Conservation (phyloP, 2,888 invertebrate species). For the Drosophila flavopinicola region DNA sequence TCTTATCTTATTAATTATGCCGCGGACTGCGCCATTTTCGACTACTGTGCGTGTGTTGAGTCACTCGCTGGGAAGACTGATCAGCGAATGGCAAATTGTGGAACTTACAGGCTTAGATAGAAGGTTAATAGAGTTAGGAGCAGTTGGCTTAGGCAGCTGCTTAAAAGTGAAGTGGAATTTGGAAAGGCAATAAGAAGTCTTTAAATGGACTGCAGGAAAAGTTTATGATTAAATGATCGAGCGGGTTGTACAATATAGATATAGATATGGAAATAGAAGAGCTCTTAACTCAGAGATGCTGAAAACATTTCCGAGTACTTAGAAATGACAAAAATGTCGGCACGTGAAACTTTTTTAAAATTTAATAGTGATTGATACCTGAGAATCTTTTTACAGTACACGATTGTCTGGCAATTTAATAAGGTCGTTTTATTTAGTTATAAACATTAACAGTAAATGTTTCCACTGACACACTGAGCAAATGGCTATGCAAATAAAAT, state of each 20-base stretch:
- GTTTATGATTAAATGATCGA: too few relatives aligned
- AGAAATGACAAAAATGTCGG: too few relatives aligned
- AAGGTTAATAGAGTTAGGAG: not conserved
- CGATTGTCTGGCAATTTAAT: too few relatives aligned
- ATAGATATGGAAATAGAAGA: too few relatives aligned
- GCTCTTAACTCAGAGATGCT: too few relatives aligned
- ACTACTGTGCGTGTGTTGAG: constrained; percentile 63
- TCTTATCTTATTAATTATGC: constrained; percentile 74
- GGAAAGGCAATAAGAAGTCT: not conserved
- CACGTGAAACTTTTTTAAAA: too few relatives aligned
- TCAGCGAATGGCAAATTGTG: not conserved
- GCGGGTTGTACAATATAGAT: too few relatives aligned
- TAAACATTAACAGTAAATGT: constrained; percentile 2
- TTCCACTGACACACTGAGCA: not conserved
- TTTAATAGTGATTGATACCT: too few relatives aligned
- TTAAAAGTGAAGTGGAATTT: not conserved
- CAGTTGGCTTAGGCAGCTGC: not conserved
- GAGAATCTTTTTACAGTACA: too few relatives aligned
- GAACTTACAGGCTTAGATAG: not conserved
- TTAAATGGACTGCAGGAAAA: too few relatives aligned
- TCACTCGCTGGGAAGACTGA: constrained; percentile 1
- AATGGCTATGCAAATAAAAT: not conserved
- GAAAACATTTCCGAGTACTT: too few relatives aligned
- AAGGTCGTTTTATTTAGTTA: too few relatives aligned
- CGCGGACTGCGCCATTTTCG: constrained; percentile 23